Evolutionary conservation across 2,888 invertebrate genomes (phyloP).

Genomic region (Hypomecis atomaria): DNA sequence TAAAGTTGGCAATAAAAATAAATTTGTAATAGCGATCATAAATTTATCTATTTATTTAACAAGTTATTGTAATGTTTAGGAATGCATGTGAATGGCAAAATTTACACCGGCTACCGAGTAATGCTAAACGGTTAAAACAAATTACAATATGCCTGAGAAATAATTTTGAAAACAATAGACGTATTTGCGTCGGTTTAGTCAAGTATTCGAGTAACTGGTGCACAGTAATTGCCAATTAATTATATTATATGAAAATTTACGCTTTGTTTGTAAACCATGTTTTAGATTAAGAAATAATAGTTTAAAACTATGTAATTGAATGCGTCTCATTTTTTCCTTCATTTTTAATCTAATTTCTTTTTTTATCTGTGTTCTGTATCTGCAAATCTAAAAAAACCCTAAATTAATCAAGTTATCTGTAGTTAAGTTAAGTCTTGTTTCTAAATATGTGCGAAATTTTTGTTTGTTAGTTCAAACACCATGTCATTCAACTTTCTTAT

Average conservation of each 20-base stretch:
- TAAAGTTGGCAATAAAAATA: not conserved
- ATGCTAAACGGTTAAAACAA: constrained; percentile 20
- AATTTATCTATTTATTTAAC: constrained; percentile 13
- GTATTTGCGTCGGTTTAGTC: constrained; percentile 1
- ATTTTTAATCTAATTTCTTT: no score
- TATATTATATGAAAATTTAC: not conserved
- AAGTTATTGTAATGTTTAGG: constrained; percentile 3
- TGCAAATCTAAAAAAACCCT: no score
- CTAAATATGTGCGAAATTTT: no score
- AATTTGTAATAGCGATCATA: constrained; percentile 1
- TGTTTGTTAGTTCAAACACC: no score
- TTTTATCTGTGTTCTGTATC: no score
- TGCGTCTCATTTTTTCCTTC: no score
- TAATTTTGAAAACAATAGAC: constrained; percentile 20
- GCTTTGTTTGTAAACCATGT: no score
- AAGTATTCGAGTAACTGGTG: constrained; percentile 9
- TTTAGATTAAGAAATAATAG: no score
- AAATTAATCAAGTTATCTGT: no score
- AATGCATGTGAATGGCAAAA: constrained; percentile 7
- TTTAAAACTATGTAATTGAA: no score
- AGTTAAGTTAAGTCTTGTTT: no score
- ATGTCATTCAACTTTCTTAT: no score
- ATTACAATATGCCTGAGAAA: constrained; percentile 18
- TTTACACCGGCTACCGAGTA: not conserved
- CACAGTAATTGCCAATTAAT: not conserved